Conservation (phyloP, 2,113 vertebrate genomes). For the Protobothrops mucrosquamatus region DNA sequence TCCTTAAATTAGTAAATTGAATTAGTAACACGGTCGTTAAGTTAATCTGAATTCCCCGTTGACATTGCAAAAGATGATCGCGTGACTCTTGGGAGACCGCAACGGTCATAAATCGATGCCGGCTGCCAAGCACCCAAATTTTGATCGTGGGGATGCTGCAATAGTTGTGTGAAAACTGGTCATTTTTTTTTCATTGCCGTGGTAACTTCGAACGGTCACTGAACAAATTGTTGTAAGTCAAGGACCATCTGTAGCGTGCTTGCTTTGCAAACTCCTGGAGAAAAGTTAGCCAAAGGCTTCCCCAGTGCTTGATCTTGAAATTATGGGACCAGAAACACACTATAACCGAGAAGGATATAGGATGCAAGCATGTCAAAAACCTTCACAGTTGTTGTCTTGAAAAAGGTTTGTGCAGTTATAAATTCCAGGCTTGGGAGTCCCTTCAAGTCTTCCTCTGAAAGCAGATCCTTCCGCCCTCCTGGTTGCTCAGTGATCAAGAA, state of each 20-base stretch:
- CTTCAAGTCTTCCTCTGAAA: background rate
- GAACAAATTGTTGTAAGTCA: too few relatives aligned
- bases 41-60: too few relatives aligned
- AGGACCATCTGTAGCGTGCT: background rate
- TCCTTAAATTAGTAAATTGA: too few relatives aligned
- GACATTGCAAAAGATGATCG: too few relatives aligned
- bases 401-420: background rate
- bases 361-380: background rate
- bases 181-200: too few relatives aligned
- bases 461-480: background rate
- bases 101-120: too few relatives aligned
- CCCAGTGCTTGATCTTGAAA: background rate
- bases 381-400: background rate
- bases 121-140: too few relatives aligned
- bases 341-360: background rate
- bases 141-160: too few relatives aligned
- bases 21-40: too few relatives aligned
- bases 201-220: too few relatives aligned
- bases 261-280: background rate
- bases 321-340: background rate
- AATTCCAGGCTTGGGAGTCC: background rate
- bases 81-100: too few relatives aligned
- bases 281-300: background rate
- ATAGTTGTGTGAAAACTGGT: too few relatives aligned
- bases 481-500: background rate